A percentile compares a stretch with the other conserved stretches of the same genome.
Conservation (phyloP, 2,113 vertebrate species). For the Ptilonorhynchus violaceus region DNA sequence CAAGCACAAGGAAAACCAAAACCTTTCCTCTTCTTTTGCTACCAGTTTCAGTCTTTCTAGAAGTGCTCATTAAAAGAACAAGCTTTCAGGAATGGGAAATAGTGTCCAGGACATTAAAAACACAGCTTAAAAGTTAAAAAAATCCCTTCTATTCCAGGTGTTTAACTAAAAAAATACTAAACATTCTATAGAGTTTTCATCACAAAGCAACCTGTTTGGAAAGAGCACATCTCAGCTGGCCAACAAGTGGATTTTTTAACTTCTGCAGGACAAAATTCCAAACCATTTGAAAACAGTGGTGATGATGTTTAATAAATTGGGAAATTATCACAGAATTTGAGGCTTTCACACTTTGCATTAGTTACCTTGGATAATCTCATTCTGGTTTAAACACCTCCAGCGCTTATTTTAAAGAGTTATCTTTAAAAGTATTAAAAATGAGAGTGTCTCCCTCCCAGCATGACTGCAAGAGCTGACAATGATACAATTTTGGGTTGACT, state of each 20-base stretch:
- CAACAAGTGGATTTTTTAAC: background rate
- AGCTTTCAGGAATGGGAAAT: background rate
- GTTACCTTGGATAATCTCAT: background rate
- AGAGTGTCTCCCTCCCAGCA: background rate
- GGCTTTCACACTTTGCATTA: background rate
- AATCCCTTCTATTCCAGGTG: accelerated
- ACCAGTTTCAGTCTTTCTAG: background rate
- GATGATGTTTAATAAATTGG: background rate
- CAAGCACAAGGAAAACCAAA: background rate
- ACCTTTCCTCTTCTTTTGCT: background rate
- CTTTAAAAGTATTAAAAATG: background rate
- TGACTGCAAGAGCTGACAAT: background rate
- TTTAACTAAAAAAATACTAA: background rate
- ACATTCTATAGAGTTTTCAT: background rate
- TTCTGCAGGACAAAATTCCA: background rate
- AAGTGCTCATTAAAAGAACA: background rate
- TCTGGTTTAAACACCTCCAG: background rate
- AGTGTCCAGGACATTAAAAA: background rate
- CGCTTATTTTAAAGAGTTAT: background rate
- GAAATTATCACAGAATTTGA: background rate
- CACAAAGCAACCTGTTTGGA: background rate
- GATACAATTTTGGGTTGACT: background rate
- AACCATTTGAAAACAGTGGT: accelerated
- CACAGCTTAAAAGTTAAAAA: background rate
- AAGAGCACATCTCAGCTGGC: accelerated